Conservation (phyloP, 2,888 invertebrate genomes). For the Apamea monoglypha region DNA sequence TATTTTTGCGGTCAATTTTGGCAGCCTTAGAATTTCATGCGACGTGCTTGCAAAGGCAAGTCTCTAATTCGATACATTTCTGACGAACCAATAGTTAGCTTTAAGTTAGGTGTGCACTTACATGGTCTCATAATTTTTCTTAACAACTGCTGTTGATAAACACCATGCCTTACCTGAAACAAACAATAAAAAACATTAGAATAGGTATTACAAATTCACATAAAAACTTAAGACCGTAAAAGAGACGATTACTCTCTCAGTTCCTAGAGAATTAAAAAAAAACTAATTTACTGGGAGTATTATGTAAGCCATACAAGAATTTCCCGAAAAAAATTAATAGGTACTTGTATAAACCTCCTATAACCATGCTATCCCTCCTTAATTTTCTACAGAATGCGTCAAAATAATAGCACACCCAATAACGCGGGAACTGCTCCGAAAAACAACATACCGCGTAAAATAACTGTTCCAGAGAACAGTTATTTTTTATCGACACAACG, state of each 20-base stretch:
- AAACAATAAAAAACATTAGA: slow-evolving; percentile 22
- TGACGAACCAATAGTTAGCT: neutral
- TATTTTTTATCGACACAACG: slow-evolving; percentile 73
- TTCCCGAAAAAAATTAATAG: neutral
- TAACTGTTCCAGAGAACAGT: slow-evolving; percentile 62
- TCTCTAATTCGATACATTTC: neutral
- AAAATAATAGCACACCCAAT: slow-evolving; percentile 54
- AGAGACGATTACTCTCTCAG: neutral
- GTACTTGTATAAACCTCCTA: slow-evolving; percentile 16
- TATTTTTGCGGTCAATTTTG: neutral
- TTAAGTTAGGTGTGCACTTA: slow-evolving; percentile 14
- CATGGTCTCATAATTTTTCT: neutral
- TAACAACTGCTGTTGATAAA: neutral
- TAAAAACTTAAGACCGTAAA: neutral
- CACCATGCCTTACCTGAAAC: slow-evolving; percentile 52
- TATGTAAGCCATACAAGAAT: neutral
- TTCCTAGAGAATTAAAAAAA: too few relatives aligned
- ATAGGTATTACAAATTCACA: neutral
- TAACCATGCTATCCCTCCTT: slow-evolving; percentile 15
- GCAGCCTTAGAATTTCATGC: neutral
- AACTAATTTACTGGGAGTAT: neutral
- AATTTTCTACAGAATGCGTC: slow-evolving; percentile 53
- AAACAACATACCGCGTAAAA: slow-evolving; percentile 41
- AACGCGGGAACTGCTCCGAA: slow-evolving; percentile 40
- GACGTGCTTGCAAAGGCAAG: neutral